These are phyloP conservation scores for Petromus typicus DNA, from an alignment of 2,113 vertebrate species.

Conservation along the genomic window DNA sequence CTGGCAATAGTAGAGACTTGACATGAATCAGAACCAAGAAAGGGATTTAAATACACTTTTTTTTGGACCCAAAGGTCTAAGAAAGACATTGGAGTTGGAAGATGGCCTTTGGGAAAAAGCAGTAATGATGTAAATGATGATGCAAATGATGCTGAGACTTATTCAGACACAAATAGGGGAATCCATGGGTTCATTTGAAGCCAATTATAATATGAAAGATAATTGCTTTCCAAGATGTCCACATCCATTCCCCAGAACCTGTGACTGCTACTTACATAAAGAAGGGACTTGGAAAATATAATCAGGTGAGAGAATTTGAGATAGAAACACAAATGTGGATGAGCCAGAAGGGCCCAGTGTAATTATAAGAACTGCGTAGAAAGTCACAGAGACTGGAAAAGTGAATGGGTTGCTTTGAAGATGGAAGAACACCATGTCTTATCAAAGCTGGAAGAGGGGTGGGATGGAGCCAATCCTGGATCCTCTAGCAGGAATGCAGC, in stretches of 20 bases:
- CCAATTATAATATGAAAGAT: not conserved
- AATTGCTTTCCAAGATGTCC: not conserved
- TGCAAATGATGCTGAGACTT: not conserved
- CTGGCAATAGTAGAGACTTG: not conserved
- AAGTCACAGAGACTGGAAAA: not conserved
- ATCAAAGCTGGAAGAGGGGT: not conserved
- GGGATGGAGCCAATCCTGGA: not conserved
- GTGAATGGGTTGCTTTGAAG: not conserved
- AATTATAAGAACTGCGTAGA: not conserved
- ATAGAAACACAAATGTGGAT: not conserved
- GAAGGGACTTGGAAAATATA: not conserved
- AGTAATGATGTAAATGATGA: not conserved
- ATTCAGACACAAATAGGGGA: not conserved
- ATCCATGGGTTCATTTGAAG: not conserved
- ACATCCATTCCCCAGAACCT: fast-evolving
- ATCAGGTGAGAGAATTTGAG: not conserved
- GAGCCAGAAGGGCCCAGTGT: not conserved
- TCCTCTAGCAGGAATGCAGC: not conserved
- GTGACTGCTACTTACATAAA: fast-evolving
- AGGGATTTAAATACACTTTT: not conserved
- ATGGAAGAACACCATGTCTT: fast-evolving
- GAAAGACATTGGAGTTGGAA: not conserved
- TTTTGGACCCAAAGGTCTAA: not conserved
- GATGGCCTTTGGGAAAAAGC: not conserved
- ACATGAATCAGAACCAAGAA: not conserved